Conservation (phyloP, 2,113 vertebrate species). For the Dipodomys stephensi region DNA sequence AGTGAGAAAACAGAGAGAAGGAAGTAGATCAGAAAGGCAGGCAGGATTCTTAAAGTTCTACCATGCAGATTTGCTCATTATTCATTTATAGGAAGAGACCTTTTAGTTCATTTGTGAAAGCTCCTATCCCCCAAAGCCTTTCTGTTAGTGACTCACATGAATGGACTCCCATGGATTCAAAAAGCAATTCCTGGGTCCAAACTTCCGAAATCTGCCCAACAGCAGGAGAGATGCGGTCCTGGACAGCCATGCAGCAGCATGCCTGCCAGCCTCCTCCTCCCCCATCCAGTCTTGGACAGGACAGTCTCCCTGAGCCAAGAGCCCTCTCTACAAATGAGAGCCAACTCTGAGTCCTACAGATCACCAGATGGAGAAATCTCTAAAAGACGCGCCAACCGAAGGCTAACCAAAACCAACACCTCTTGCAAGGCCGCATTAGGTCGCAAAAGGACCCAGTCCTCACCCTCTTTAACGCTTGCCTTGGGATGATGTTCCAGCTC, state of each 20-base stretch:
- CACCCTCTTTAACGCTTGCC: not conserved
- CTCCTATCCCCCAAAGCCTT: not conserved
- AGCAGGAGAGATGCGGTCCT: not conserved
- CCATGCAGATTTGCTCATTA: not conserved
- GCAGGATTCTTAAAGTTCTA: not conserved
- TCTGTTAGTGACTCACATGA: not conserved
- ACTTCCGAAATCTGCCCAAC: not conserved
- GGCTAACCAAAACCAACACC: not conserved
- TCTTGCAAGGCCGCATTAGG: not conserved
- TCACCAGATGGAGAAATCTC: not conserved
- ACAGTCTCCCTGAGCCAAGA: not conserved
- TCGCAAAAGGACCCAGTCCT: not conserved
- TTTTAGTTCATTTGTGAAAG: not conserved
- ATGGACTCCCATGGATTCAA: not conserved
- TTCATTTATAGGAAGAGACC: not conserved
- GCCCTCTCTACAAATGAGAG: not conserved
- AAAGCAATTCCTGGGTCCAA: not conserved
- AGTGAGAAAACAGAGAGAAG: not conserved
- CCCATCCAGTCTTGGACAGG: not conserved
- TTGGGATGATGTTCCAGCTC: not conserved
- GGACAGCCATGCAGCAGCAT: fast-evolving
- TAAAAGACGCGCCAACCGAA: not conserved
- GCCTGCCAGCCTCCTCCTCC: fast-evolving
- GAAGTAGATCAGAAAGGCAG: not conserved
- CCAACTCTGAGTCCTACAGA: not conserved